These are phyloP conservation scores for Notechis scutatus DNA, from an alignment of 2,113 vertebrate genomes.

Conservation along the genomic window DNA sequence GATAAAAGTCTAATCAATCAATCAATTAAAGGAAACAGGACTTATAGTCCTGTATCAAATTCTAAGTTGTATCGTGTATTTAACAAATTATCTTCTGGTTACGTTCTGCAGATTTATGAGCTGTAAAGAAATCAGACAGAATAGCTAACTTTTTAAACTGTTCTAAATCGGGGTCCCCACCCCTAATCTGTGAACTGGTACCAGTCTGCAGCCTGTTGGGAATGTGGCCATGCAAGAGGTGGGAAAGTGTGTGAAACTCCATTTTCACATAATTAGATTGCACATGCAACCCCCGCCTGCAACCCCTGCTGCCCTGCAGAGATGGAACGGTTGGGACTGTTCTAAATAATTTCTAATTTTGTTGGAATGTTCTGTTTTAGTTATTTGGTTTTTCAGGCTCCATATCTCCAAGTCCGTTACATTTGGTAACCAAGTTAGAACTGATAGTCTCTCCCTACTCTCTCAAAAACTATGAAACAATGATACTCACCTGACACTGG, in stretches of 20 bases:
- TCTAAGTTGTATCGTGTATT: neutral
- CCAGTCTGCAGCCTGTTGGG: neutral
- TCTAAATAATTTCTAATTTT: neutral
- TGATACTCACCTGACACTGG: slow-evolving; percentile 88
- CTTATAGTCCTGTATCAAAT: neutral
- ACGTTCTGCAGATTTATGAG: neutral
- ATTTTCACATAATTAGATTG: neutral
- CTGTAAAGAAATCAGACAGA: neutral
- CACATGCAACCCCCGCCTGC: neutral
- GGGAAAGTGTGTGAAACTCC: neutral
- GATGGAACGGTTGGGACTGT: neutral
- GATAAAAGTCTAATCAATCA: neutral
- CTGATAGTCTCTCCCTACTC: neutral
- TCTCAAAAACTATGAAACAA: neutral
- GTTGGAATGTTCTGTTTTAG: neutral
- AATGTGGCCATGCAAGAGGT: neutral
- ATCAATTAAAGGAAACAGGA: neutral
- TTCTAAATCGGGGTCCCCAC: neutral
- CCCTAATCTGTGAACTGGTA: neutral
- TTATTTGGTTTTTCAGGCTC: neutral
- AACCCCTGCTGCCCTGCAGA: fast-evolving
- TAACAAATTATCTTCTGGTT: neutral
- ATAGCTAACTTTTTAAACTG: neutral
- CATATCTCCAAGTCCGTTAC: neutral
- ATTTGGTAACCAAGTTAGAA: neutral